These are phyloP conservation scores for Staurois parvus DNA, from an alignment of 2,797 vertebrate genomes.

Conservation along the genomic window DNA sequence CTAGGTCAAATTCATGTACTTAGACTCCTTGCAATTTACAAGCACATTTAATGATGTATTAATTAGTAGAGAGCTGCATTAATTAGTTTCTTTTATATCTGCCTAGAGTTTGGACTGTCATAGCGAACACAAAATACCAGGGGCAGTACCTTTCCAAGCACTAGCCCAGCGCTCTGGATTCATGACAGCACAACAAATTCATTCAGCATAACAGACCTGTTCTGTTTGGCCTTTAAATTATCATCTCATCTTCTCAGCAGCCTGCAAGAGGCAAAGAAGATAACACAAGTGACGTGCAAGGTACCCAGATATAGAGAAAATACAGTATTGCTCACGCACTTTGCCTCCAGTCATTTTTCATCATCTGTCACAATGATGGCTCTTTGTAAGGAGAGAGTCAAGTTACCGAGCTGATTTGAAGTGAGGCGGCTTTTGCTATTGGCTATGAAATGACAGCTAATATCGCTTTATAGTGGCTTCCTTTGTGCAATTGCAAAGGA, in stretches of 20 bases:
- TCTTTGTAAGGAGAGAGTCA: constrained; percentile 54
- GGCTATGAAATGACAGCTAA: constrained; percentile 12
- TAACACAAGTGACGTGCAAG: constrained; percentile 47
- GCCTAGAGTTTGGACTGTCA: no score
- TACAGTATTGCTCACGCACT: constrained; percentile 47
- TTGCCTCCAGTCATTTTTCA: constrained; percentile 63
- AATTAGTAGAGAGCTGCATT: no score
- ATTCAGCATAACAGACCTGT: constrained; percentile 46
- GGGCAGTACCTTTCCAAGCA: neutral
- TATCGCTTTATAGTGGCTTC: constrained; percentile 25
- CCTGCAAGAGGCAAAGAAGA: constrained; percentile 18
- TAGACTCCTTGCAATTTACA: no score
- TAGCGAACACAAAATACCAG: no score
- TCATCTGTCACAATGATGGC: constrained; percentile 50
- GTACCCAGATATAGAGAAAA: constrained; percentile 54
- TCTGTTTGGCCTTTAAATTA: constrained; percentile 55
- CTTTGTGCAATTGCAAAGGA: constrained; percentile 20
- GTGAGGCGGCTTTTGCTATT: neutral
- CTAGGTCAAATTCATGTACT: no score
- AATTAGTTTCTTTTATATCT: no score
- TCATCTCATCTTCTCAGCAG: constrained; percentile 48
- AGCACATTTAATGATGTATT: no score
- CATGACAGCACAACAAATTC: constrained; percentile 1
- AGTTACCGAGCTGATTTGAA: neutral
- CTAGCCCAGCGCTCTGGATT: neutral